A percentile compares a stretch with the other conserved stretches of the same genome.
Conservation (phyloP, 2,113 vertebrate species). For the Mohoua ochrocephala region DNA sequence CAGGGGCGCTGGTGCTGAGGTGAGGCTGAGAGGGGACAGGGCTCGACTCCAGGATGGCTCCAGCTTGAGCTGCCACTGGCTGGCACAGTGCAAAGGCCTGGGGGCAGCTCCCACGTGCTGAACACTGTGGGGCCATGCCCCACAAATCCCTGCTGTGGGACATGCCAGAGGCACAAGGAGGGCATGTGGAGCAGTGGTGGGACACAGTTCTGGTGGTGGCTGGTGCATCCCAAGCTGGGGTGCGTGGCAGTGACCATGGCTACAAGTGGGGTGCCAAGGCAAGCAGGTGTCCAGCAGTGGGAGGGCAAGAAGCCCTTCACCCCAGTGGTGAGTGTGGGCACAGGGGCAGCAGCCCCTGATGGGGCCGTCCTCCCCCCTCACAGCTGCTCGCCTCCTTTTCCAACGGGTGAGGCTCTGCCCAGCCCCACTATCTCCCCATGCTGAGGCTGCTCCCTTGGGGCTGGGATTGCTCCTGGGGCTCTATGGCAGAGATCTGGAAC, state of each 20-base stretch:
- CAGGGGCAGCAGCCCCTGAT: background rate
- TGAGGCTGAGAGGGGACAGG: background rate
- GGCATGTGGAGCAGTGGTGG: accelerated
- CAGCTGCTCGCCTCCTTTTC: background rate
- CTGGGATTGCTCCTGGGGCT: background rate
- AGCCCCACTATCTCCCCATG: accelerated
- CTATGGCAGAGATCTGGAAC: background rate
- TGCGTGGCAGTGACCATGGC: background rate
- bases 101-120: background rate
- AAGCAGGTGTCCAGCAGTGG: accelerated
- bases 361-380: accelerated
- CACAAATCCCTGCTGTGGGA: background rate
- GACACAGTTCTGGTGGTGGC: background rate
- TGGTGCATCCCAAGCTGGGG: background rate
- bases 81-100: accelerated
- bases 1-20: background rate
- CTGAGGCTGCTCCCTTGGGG: background rate
- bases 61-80: background rate
- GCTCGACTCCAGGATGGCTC: accelerated
- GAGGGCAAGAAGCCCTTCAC: background rate
- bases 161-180: background rate
- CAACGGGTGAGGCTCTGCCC: accelerated
- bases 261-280: background rate
- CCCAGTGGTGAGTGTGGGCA: background rate
- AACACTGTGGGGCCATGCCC: accelerated